Conservation (phyloP, 1,140 invertebrate genomes). For the Drosophila seguyi region DNA sequence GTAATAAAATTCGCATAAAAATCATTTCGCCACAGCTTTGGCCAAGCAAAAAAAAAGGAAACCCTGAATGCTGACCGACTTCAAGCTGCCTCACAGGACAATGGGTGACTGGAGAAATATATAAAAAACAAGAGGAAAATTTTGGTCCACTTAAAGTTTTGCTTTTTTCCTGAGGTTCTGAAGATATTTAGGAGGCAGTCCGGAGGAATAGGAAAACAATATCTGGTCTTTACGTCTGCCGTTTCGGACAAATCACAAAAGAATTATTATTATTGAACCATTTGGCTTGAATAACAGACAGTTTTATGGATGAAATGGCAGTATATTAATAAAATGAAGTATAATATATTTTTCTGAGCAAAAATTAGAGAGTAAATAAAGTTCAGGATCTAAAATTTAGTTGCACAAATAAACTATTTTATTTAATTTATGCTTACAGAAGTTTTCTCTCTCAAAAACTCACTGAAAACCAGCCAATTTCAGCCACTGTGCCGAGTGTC, state of each 20-base stretch:
- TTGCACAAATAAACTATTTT: background rate
- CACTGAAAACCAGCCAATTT: background rate
- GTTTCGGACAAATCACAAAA: conserved; percentile 4
- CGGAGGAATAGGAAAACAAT: background rate
- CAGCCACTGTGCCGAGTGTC: conserved; percentile 26
- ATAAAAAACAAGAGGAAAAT: conserved; percentile 14
- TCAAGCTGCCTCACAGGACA: conserved; percentile 44
- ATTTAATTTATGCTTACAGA: background rate
- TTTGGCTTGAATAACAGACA: conserved; percentile 3
- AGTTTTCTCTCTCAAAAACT: background rate
- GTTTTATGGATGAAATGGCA: background rate
- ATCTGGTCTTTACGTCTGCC: background rate
- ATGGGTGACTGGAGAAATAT: conserved; percentile 20
- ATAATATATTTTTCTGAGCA: background rate
- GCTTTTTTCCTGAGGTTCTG: too few species aligned
- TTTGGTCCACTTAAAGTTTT: conserved; percentile 1
- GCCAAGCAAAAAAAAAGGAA: conserved; percentile 10
- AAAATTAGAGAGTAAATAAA: background rate
- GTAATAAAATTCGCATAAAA: conserved; percentile 83
- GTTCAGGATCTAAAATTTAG: too few species aligned
- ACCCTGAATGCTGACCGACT: conserved; percentile 60
- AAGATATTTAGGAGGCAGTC: conserved; percentile 1
- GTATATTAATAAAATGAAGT: background rate
- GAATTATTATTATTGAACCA: conserved; percentile 3
- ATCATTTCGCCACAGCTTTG: conserved; percentile 67